phyloP scores from a whole-genome alignment of 2,888 invertebrate genomes.

The Hesperia comma region DNA sequence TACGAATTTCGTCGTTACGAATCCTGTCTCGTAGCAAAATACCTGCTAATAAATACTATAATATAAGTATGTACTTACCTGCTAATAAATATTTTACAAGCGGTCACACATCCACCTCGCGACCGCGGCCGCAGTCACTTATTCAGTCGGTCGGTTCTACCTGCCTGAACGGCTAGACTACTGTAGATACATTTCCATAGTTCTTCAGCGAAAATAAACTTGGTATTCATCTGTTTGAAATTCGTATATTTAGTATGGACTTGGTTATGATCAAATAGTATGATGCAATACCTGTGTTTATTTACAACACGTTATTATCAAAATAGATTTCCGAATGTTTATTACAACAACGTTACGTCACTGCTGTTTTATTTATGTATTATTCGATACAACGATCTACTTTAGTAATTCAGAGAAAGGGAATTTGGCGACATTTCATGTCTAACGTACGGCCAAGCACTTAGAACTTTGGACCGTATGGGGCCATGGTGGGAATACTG shows the following conservation, averaged over 20 bases:
- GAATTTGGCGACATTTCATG: not conserved
- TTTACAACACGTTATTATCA: conserved; percentile 1
- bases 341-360: not conserved
- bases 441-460: too few species aligned
- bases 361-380: not conserved
- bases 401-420: not conserved
- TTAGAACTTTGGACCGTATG: too few species aligned
- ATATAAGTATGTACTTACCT: too few species aligned
- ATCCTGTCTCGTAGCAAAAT: too few species aligned
- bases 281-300: conserved; percentile 9
- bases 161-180: too few species aligned
- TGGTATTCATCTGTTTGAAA: not conserved
- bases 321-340: conserved; percentile 5
- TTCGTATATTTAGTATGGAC: conserved; percentile 7
- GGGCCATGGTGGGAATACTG: too few species aligned
- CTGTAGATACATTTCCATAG: not conserved
- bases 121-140: too few species aligned
- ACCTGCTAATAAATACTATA: too few species aligned
- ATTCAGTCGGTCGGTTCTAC: too few species aligned
- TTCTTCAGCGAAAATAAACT: not conserved
- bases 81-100: too few species aligned
- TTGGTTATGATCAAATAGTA: not conserved
- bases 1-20: too few species aligned
- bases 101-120: too few species aligned
- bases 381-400: not conserved